Evolutionary conservation across 2,888 invertebrate genomes (phyloP).

Genomic region (Molorchus minor): DNA sequence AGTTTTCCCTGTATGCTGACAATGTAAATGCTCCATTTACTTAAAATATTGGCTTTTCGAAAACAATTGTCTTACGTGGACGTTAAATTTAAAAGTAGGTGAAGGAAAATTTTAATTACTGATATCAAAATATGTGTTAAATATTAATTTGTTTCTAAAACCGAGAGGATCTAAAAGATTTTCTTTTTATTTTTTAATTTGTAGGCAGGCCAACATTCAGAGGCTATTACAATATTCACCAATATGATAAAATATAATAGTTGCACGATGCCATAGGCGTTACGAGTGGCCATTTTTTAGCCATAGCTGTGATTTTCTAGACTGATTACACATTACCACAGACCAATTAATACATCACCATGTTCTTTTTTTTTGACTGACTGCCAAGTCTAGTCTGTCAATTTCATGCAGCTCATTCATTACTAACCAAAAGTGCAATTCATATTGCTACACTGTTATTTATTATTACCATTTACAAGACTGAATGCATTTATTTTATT

Average conservation of each 20-base stretch:
- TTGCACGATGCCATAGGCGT: constrained; percentile 54
- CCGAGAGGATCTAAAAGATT: constrained; percentile 12
- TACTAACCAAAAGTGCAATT: constrained; percentile 53
- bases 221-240: constrained; percentile 22
- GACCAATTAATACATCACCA: constrained; percentile 42
- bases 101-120: constrained; percentile 4
- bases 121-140: no score
- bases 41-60: no score
- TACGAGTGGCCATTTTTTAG: constrained; percentile 53
- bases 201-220: constrained; percentile 12
- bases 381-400: constrained; percentile 56
- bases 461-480: constrained; percentile 47
- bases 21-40: no score
- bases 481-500: constrained; percentile 45
- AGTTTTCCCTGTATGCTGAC: no score
- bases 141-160: constrained; percentile 16
- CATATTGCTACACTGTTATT: constrained; percentile 47
- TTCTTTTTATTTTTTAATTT: neutral
- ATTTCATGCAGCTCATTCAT: constrained; percentile 50
- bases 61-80: no score
- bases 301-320: constrained; percentile 71
- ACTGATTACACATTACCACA: constrained; percentile 53
- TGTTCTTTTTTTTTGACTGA: constrained; percentile 53
- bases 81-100: constrained; percentile 1
- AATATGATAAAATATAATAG: constrained; percentile 46